These are phyloP conservation scores for Drosophila lutescens DNA, from an alignment of 2,888 invertebrate species.

Conservation along the genomic window DNA sequence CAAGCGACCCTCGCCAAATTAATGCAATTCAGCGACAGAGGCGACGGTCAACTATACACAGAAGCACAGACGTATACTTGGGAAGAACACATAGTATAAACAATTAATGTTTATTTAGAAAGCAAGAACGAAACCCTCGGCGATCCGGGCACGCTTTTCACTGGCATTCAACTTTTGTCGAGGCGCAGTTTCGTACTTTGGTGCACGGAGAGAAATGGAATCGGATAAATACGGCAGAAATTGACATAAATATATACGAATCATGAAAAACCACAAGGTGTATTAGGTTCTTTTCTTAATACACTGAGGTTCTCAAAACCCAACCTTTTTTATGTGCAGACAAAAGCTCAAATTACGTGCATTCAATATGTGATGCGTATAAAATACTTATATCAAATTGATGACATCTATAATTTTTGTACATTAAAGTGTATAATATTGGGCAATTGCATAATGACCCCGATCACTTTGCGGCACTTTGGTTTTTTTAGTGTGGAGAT, in stretches of 20 bases:
- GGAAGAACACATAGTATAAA: slow-evolving; percentile 53
- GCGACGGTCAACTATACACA: slow-evolving; percentile 44
- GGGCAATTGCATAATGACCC: slow-evolving; percentile 13
- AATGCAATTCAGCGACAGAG: slow-evolving; percentile 68
- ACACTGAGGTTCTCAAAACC: no score
- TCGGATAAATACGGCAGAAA: no score
- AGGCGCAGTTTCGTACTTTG: slow-evolving; percentile 58
- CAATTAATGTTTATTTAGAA: slow-evolving; percentile 74
- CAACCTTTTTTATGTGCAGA: neutral
- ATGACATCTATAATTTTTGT: slow-evolving; percentile 14
- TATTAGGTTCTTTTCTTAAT: neutral
- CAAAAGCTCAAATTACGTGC: slow-evolving; percentile 7
- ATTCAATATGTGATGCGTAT: neutral
- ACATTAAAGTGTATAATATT: slow-evolving; percentile 22
- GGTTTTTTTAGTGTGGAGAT: slow-evolving; percentile 21
- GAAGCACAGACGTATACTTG: slow-evolving; percentile 19
- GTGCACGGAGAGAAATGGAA: neutral
- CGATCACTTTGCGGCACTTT: slow-evolving; percentile 24
- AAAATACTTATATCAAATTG: slow-evolving; percentile 1
- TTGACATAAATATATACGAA: neutral
- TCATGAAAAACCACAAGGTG: neutral
- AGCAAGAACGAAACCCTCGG: slow-evolving; percentile 43
- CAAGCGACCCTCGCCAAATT: slow-evolving; percentile 60
- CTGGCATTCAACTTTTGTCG: slow-evolving; percentile 66
- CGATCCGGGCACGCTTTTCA: slow-evolving; percentile 53